Evolutionary conservation across 2,888 invertebrate species (phyloP).

Genomic region (Lasioglossum leucozonium): DNA sequence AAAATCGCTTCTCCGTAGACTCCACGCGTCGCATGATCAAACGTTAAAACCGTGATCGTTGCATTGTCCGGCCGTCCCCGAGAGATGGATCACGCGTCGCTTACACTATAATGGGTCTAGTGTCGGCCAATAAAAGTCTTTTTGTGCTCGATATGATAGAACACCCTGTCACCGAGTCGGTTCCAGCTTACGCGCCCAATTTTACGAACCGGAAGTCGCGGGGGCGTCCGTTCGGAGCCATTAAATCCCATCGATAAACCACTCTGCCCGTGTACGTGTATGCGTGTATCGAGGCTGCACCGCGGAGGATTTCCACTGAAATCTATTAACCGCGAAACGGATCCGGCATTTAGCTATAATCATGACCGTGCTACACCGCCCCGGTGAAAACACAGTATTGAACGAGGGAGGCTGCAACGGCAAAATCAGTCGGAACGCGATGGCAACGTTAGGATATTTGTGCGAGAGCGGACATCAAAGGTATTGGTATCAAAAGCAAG

Average conservation of each 20-base stretch:
- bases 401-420: background rate
- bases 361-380: background rate
- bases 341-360: constrained; percentile 4
- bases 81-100: constrained; percentile 81
- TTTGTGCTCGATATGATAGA: constrained; percentile 80
- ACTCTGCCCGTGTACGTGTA: background rate
- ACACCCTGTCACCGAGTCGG: constrained; percentile 64
- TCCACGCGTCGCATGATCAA: constrained; percentile 50
- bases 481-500: constrained; percentile 36
- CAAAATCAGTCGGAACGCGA: constrained; percentile 30
- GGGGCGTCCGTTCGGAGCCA: constrained; percentile 1
- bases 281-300: background rate
- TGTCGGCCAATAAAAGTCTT: constrained; percentile 82
- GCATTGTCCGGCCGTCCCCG: constrained; percentile 79
- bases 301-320: background rate
- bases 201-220: constrained; percentile 53
- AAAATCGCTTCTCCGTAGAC: background rate
- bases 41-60: constrained; percentile 74
- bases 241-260: constrained; percentile 6
- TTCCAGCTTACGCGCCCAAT: constrained; percentile 59
- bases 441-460: constrained; percentile 37
- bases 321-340: constrained; percentile 10
- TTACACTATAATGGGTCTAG: constrained; percentile 79
- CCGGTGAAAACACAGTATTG: constrained; percentile 3
- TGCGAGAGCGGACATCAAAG: constrained; percentile 50